phyloP scores from a whole-genome alignment of 37 sponge, comb jelly and placozoan species.

The Haliclona indistincta region DNA sequence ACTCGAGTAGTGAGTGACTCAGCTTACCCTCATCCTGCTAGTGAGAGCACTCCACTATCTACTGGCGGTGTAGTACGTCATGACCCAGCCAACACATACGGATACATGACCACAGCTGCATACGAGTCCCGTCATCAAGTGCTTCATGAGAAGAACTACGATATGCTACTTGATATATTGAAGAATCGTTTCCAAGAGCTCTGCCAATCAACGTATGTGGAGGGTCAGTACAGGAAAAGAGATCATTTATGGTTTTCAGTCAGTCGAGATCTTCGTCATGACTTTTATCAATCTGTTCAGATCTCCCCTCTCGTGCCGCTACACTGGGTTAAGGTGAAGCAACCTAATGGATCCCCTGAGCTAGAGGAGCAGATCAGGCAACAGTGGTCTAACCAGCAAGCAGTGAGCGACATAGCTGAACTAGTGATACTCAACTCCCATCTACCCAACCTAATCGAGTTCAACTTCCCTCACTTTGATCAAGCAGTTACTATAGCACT shows the following conservation, averaged over 20 bases:
- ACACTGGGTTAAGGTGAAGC: conserved; percentile 5
- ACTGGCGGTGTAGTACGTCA: no score
- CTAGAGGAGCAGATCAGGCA: neutral
- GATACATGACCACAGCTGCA: no score
- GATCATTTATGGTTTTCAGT: conserved; percentile 3
- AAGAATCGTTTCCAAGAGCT: no score
- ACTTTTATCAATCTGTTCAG: conserved; percentile 4
- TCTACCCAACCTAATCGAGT: neutral
- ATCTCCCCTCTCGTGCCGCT: neutral
- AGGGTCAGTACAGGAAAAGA: neutral
- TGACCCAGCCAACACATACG: no score
- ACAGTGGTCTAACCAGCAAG: neutral
- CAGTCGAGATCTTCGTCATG: neutral
- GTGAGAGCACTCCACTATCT: no score
- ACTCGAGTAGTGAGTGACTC: no score
- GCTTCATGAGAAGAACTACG: no score
- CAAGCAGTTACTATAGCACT: neutral
- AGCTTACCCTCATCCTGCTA: no score
- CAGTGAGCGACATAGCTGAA: neutral
- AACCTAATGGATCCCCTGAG: conserved; percentile 8
- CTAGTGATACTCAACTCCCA: conserved; percentile 3
- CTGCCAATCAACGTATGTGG: no score
- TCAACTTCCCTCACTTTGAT: neutral
- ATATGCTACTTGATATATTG: no score
- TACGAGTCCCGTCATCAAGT: no score